A percentile compares a stretch with the other conserved stretches of the same genome.
Evolutionary conservation across 2,888 invertebrate species (phyloP).

Genomic region (Cheilosia soror): DNA sequence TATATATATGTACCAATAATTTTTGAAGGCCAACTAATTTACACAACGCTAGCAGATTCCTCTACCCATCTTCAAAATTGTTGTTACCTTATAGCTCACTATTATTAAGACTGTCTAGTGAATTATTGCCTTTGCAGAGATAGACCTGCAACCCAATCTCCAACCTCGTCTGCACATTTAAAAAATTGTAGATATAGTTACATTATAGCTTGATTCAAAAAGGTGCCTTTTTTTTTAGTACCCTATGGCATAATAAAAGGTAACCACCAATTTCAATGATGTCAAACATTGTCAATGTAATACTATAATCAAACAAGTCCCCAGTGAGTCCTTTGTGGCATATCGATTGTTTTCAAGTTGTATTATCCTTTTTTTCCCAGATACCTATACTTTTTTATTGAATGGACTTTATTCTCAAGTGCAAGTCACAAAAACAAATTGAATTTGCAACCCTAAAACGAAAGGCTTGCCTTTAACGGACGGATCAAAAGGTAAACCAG

Average conservation of each 20-base stretch:
- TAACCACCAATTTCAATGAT: conserved; percentile 72
- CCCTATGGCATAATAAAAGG: conserved; percentile 49
- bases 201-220: background rate
- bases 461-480: conserved; percentile 42
- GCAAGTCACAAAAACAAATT: conserved; percentile 63
- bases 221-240: background rate
- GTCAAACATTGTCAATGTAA: conserved; percentile 74
- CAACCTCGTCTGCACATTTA: too few relatives aligned
- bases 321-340: conserved; percentile 66
- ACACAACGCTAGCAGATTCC: too few relatives aligned
- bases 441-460: conserved; percentile 67
- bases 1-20: too few relatives aligned
- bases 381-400: conserved; percentile 56
- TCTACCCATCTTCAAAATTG: too few relatives aligned
- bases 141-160: too few relatives aligned
- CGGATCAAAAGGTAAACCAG: conserved; percentile 66
- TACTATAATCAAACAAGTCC: conserved; percentile 71
- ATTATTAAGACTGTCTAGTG: too few relatives aligned
- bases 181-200: too few relatives aligned
- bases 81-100: too few relatives aligned
- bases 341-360: conserved; percentile 58
- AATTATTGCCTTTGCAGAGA: too few relatives aligned
- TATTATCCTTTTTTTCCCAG: conserved; percentile 2
- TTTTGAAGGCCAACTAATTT: too few relatives aligned
- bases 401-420: conserved; percentile 53